A percentile compares a stretch with the other conserved stretches of the same genome.
Conservation (phyloP, 35 echinoderm and acorn worm species). For the Acanthaster planci region DNA sequence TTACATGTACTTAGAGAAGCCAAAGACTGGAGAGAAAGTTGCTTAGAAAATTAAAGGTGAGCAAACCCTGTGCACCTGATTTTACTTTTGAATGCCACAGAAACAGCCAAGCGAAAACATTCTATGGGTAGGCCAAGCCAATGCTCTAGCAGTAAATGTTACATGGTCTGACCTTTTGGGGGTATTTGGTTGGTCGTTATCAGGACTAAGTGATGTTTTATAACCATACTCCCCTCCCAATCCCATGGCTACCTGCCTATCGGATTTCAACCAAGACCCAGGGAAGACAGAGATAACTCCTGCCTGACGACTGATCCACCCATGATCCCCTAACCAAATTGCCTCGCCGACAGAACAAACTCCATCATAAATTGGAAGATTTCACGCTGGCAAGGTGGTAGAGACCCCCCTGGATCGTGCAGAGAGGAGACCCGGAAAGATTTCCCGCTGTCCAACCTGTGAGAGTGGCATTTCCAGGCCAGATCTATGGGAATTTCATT, state of each 20-base stretch:
- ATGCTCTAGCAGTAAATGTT: too few relatives aligned
- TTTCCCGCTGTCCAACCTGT: background rate
- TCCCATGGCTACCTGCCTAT: background rate
- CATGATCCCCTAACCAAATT: conserved; percentile 15
- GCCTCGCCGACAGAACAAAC: conserved; percentile 10
- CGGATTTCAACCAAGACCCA: too few relatives aligned
- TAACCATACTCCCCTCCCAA: background rate
- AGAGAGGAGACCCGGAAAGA: background rate
- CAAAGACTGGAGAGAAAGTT: too few relatives aligned
- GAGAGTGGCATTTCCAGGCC: background rate
- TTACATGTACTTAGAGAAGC: too few relatives aligned
- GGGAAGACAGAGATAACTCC: background rate
- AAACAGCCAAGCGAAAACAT: too few relatives aligned
- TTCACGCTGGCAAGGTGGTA: background rate
- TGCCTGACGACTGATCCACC: conserved; percentile 1
- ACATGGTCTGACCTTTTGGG: background rate
- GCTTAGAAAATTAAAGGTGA: too few relatives aligned
- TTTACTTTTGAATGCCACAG: too few relatives aligned
- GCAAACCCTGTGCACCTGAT: too few relatives aligned
- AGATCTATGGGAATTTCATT: conserved; percentile 26
- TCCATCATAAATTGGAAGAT: background rate
- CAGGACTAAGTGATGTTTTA: background rate
- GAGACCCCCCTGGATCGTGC: background rate
- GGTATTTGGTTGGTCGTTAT: conserved; percentile 1
- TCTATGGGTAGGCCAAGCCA: too few relatives aligned